These are phyloP conservation scores for Monochamus alternatus DNA, from an alignment of 2,888 invertebrate species.

Conservation along the genomic window DNA sequence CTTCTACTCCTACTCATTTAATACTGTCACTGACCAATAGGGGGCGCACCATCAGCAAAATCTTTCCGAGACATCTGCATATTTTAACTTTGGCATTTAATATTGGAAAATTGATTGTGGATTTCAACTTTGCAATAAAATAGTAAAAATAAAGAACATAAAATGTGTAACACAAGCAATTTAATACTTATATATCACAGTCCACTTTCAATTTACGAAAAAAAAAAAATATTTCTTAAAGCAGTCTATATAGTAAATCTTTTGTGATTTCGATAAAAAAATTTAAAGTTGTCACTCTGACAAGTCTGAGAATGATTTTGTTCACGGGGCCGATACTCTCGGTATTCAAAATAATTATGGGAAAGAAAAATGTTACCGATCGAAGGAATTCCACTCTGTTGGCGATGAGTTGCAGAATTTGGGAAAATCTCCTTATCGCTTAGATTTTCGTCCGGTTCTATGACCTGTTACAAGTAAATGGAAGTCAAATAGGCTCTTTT, in stretches of 20 bases:
- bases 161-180: too few relatives aligned
- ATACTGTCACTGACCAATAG: not conserved
- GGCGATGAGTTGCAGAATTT: conserved; percentile 63
- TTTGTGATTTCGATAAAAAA: not conserved
- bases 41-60: not conserved
- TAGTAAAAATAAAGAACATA: too few relatives aligned
- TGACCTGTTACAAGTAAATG: conserved; percentile 68
- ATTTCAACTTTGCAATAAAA: too few relatives aligned
- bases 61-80: not conserved
- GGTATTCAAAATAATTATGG: not conserved
- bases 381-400: conserved; percentile 68
- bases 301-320: conserved; percentile 12
- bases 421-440: conserved; percentile 91
- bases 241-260: too few relatives aligned
- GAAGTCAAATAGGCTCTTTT: too few relatives aligned
- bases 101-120: too few relatives aligned
- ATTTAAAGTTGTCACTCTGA: not conserved
- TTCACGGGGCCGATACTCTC: not conserved
- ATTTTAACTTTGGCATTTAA: not conserved
- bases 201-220: too few relatives aligned
- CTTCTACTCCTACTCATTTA: conserved; percentile 42
- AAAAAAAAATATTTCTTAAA: too few relatives aligned
- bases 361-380: conserved; percentile 65
- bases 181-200: too few relatives aligned
- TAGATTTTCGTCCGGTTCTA: conserved; percentile 89